Evolutionary conservation across 2,888 invertebrate genomes (phyloP), one percentile per base, ranked within the genome.

Genomic region (Uropetala carovei): DNA sequence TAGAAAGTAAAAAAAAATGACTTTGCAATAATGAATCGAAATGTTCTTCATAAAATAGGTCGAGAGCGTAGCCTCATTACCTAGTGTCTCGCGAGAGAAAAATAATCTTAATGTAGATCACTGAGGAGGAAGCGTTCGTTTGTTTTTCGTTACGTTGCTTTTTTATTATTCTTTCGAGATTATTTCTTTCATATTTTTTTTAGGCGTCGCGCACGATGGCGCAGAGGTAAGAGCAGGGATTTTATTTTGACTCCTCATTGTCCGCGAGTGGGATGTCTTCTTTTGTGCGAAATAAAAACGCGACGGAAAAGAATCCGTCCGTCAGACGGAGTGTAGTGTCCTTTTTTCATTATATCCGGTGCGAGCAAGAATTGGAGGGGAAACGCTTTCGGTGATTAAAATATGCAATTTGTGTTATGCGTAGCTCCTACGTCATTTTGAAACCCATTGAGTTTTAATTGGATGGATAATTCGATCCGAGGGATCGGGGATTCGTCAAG

Each of bases 351-450:
- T 75, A 75, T 75, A 13, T 75, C n/a, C 0, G 5, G 16, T 16
- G n/a, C 64, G 3, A 11, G 68, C 68, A 11, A 68, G 68, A 18
- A 22, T 5, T 22, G 75, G 75, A 22, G 22, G 75, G 27, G 22
- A 75, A 22, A 22, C 75, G 75, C 75, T 75, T 75, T 75, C 75
- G 22, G 75, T 75, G 75, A 75, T 75, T 75, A 75, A 75, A 75
- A 75, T 75, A 75, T 75, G 27, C 75, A 75, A 75, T 75, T 75
- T 75, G 22, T 13, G 75, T 22, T 27, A 75, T 75, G 27, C 75
- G 43, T 43, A 43, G 1, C 5, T 5, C 43, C 43, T 43, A 43
- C 43, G 43, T 43, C 43, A 43, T 75, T 75, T 10, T 5, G 10
- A 75, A n/a, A 22, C 75, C 27, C 75, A 75, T 27, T 0, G 27